phyloP scores from a whole-genome alignment of 1,140 invertebrate genomes.

The Sycophaga agraensis region DNA sequence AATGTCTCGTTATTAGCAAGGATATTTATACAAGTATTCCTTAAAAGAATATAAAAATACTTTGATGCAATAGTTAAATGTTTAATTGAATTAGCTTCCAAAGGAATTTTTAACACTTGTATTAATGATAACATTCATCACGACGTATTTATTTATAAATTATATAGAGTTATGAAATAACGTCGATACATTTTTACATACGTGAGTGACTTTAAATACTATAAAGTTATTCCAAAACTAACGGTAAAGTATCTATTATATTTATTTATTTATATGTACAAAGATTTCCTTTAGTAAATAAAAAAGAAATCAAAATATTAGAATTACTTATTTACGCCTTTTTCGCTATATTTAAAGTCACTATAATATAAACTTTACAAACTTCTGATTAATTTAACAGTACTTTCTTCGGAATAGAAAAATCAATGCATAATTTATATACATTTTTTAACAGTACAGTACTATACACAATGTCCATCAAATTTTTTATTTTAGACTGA shows the following conservation, averaged over 20 bases:
- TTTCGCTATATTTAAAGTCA: conserved; percentile 1
- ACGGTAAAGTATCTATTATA: too few species aligned
- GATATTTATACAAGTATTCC: not conserved
- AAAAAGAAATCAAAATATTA: not conserved
- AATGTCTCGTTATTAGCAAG: not conserved
- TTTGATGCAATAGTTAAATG: not conserved
- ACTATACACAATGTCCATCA: too few species aligned
- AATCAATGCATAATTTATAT: conserved; percentile 3
- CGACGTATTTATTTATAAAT: not conserved
- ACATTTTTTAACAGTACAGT: too few species aligned
- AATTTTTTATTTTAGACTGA: too few species aligned
- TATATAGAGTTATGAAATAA: not conserved
- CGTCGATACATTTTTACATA: not conserved
- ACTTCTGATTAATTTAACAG: not conserved
- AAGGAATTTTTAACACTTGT: not conserved
- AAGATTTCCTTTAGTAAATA: too few species aligned
- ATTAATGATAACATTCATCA: too few species aligned
- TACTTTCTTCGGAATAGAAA: conserved; percentile 2
- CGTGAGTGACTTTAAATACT: not conserved
- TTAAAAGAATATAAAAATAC: conserved; percentile 7
- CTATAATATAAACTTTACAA: conserved; percentile 1
- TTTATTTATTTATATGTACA: too few species aligned
- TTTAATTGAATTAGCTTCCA: not conserved
- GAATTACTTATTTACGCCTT: not conserved
- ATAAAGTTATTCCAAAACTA: conserved; percentile 7